These are phyloP conservation scores for Andricus curvator DNA, from an alignment of 2,888 invertebrate genomes.

Conservation along the genomic window DNA sequence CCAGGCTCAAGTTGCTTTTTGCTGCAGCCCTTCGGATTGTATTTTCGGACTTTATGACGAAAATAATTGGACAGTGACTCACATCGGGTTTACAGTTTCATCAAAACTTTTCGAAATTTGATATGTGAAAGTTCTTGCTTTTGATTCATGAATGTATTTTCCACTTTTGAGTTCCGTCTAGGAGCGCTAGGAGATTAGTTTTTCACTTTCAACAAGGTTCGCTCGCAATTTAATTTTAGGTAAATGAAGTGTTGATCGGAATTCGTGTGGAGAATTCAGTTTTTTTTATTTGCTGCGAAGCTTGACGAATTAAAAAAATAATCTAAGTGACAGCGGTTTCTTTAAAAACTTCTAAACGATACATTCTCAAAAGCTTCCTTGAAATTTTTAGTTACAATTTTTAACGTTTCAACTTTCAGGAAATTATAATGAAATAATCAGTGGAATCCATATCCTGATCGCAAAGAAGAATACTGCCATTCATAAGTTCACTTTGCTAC, in stretches of 20 bases:
- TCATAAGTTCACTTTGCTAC: not conserved
- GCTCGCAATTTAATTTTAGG: not conserved
- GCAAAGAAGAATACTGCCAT: not conserved
- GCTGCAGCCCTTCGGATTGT: conserved; percentile 70
- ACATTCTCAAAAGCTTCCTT: not conserved
- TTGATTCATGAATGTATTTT: not conserved
- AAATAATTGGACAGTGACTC: conserved; percentile 74
- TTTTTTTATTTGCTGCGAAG: not conserved
- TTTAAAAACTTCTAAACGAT: not conserved
- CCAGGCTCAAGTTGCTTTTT: conserved; percentile 56
- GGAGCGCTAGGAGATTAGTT: no score
- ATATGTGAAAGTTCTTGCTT: conserved; percentile 18
- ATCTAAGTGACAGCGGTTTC: not conserved
- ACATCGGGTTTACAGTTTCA: conserved; percentile 47
- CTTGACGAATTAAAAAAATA: not conserved
- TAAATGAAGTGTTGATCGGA: not conserved
- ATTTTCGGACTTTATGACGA: conserved; percentile 76
- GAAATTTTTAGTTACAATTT: no score
- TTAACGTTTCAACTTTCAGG: no score
- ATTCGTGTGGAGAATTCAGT: not conserved
- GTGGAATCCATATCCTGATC: not conserved
- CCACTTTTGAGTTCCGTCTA: not conserved
- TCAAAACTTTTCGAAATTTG: conserved; percentile 37
- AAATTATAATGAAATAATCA: no score
- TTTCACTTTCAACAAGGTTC: not conserved